Evolutionary conservation across 2,797 vertebrate genomes (phyloP).

Genomic region (Enoplosus armatus): DNA sequence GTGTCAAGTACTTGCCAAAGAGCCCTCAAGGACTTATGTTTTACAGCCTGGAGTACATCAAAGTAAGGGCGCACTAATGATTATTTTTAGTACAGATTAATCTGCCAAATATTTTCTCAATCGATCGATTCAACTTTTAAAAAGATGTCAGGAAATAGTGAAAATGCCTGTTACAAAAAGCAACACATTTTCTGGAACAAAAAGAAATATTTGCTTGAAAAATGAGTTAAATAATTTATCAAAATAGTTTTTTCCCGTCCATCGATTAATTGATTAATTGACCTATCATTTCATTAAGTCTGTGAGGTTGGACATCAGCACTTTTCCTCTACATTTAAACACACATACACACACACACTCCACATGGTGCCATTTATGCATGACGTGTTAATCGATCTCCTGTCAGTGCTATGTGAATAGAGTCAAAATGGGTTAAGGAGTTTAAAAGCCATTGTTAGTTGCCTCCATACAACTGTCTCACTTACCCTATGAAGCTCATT

Average conservation of each 20-base stretch:
- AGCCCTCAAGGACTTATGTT: not conserved
- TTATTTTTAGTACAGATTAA: not conserved
- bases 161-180: not conserved
- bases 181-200: not conserved
- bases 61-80: not conserved
- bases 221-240: not conserved
- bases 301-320: not conserved
- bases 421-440: not conserved
- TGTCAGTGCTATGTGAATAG: conserved; percentile 19
- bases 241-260: not conserved
- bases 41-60: not conserved
- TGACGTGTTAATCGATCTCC: conserved; percentile 20
- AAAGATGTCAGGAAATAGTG: not conserved
- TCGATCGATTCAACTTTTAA: not conserved
- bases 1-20: conserved; percentile 1
- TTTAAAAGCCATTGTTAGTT: conserved; percentile 26
- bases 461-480: conserved; percentile 30
- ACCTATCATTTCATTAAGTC: not conserved
- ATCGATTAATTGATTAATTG: not conserved
- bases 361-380: not conserved
- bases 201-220: not conserved
- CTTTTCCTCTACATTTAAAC: not conserved
- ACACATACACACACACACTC: conserved; percentile 2
- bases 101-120: not conserved
- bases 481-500: conserved; percentile 45